A percentile compares a stretch with the other conserved stretches of the same genome.
Conservation (phyloP, 1,140 invertebrate genomes). For the Eupeodes corollae region DNA sequence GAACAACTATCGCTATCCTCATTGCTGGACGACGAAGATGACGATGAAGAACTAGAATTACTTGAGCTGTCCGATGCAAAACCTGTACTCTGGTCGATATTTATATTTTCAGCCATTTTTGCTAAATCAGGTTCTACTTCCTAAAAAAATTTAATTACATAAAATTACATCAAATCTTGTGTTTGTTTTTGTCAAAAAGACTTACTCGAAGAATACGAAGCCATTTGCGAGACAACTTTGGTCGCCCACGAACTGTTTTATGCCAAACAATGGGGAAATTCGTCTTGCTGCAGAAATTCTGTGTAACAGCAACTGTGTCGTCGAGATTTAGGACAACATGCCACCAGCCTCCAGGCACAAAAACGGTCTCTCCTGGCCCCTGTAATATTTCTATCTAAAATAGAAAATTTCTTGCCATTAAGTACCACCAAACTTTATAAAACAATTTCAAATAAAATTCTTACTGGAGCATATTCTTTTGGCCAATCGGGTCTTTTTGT, state of each 20-base stretch:
- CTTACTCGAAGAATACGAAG: constrained; percentile 52
- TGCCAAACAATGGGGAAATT: constrained; percentile 98
- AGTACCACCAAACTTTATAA: background rate
- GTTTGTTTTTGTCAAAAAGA: background rate
- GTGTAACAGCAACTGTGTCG: constrained; percentile 91
- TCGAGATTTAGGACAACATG: constrained; percentile 97
- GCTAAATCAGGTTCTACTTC: constrained; percentile 73
- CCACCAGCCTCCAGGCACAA: constrained; percentile 98
- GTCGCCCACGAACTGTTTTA: constrained; percentile 89
- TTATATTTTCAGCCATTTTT: constrained; percentile 71
- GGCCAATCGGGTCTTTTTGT: constrained; percentile 86
- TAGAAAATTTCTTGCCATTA: background rate
- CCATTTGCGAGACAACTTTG: constrained; percentile 87
- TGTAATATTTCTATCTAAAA: constrained; percentile 88
- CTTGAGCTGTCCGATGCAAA: constrained; percentile 90
- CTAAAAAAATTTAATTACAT: constrained; percentile 32
- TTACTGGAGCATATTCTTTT: constrained; percentile 73
- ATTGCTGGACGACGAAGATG: constrained; percentile 51
- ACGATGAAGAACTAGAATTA: constrained; percentile 77
- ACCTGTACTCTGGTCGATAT: constrained; percentile 75
- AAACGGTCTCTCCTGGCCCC: constrained; percentile 93
- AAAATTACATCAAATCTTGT: background rate
- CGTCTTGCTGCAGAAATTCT: constrained; percentile 92
- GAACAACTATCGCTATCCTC: constrained; percentile 46
- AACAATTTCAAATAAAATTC: constrained; percentile 28